Evolutionary conservation across 2,113 vertebrate genomes (phyloP).

Genomic region (Misgurnus anguillicaudatus): DNA sequence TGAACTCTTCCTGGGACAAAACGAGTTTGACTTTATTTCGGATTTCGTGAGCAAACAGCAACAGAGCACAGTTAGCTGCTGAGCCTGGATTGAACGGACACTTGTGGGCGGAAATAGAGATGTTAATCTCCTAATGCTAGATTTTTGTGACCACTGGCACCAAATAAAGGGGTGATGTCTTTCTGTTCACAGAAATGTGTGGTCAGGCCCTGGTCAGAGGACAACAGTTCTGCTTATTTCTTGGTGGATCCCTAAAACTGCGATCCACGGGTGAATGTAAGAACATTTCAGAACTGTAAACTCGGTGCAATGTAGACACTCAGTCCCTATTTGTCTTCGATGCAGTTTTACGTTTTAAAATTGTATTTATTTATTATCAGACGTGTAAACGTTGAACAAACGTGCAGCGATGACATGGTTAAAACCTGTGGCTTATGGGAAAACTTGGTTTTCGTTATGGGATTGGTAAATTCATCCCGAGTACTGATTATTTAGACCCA

Average conservation of each 20-base stretch:
- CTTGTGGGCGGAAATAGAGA: slow-evolving; percentile 15
- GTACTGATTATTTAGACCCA: not conserved
- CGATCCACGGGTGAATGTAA: slow-evolving; percentile 77
- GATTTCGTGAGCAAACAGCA: slow-evolving; percentile 97
- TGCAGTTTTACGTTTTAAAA: slow-evolving; percentile 70
- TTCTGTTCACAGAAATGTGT: slow-evolving; percentile 41
- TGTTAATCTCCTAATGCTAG: slow-evolving; percentile 6
- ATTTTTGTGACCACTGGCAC: slow-evolving; percentile 31
- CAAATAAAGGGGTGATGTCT: slow-evolving; percentile 25
- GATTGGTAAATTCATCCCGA: not conserved
- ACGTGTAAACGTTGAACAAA: slow-evolving; percentile 63
- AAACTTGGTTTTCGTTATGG: not conserved
- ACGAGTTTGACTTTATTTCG: slow-evolving; percentile 96
- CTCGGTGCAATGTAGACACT: slow-evolving; percentile 74
- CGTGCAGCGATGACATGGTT: not conserved
- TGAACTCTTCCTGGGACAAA: slow-evolving; percentile 96
- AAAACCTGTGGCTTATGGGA: slow-evolving; percentile 14
- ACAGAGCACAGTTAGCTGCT: slow-evolving; percentile 93
- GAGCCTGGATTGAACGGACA: slow-evolving; percentile 63
- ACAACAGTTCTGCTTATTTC: slow-evolving; percentile 29
- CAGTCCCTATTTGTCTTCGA: slow-evolving; percentile 59
- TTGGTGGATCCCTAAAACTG: slow-evolving; percentile 8
- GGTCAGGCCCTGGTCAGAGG: slow-evolving; percentile 34
- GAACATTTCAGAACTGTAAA: slow-evolving; percentile 70
- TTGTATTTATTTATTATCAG: slow-evolving; percentile 76